Base-by-base conservation (phyloP, 2,113 vertebrate species). In the Fukomys damarensis region DNA sequence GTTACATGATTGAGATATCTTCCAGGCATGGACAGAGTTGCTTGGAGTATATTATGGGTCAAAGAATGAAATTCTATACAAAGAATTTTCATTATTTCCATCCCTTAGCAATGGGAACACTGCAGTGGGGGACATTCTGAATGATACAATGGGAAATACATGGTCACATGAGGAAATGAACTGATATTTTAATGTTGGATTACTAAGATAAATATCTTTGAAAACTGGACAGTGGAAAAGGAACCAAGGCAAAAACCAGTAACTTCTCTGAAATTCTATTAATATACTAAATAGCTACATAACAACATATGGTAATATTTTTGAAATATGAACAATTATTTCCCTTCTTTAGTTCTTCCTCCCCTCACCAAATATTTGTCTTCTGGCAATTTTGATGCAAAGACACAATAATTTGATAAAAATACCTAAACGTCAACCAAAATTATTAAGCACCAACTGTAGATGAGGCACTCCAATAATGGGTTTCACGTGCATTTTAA, bases 371-470 rank as follows among this genome's bases (percentile, higher is more conserved):
- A 22, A 13, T 79, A 96, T 95, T 88, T 54, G 16, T 80, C 26
- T 28, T 74, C 72, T 20, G 30, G 5, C 2, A 92, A 65, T 68
- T 84, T 58, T 96, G 14, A 83, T 5, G 22, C 52, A 76, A 38
- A 32, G 91, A 63, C 30, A 84, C 19, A 81, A 92, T 59, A 59
- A 32, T 94, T 95, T n/a, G 20, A 82, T 68, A 87, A 87, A 97
- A 76, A 8, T 86, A 91, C 38, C 24, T 77, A 86, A 59, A n/a
- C n/a, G n/a, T n/a, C n/a, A n/a, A n/a, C n/a, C n/a, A n/a, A 54
- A 49, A 61, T 28, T 84, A 68, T 38, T 93, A 61, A 86, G 43
- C 32, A 38, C 41, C 66, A 49, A 82, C 20, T 94, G 38, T 86
- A 7, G 7, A 58, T 8, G 22, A 95, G 52, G 20, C 13, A 49